Evolutionary conservation across 2,113 vertebrate genomes (phyloP).

Genomic region (Thamnaconus septentrionalis): DNA sequence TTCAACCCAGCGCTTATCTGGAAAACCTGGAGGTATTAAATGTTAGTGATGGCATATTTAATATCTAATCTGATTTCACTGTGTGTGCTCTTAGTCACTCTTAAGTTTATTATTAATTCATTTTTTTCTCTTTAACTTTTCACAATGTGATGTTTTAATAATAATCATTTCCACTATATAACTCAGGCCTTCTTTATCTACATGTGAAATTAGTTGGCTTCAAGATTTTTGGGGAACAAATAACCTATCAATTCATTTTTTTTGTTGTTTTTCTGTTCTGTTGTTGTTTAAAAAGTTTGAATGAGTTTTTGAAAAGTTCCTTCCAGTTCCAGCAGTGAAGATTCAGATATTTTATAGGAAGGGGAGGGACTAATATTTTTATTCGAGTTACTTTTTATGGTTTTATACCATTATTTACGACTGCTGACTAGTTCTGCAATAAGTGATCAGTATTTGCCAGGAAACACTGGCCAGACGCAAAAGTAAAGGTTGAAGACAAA

Average conservation of each 20-base stretch:
- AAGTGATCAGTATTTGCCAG: no score
- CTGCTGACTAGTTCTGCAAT: no score
- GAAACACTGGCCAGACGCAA: no score
- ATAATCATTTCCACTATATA: conserved; percentile 48
- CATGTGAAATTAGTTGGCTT: conserved; percentile 31
- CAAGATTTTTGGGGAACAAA: neutral
- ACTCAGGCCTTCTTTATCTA: conserved; percentile 10
- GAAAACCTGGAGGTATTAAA: conserved; percentile 63
- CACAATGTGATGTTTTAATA: conserved; percentile 63
- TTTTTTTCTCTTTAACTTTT: conserved; percentile 53
- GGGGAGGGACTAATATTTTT: no score
- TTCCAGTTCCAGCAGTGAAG: no score
- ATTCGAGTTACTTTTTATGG: no score
- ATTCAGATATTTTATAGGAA: no score
- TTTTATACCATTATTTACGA: no score
- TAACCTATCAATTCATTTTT: conserved; percentile 7
- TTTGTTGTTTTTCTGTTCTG: neutral
- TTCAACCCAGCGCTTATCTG: conserved; percentile 75
- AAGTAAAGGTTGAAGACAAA: no score
- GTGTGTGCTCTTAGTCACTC: conserved; percentile 57
- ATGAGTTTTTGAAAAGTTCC: no score
- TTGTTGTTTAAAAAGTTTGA: neutral
- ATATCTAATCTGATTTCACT: conserved; percentile 60
- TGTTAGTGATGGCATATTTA: conserved; percentile 66
- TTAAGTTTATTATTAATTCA: conserved; percentile 70